These are phyloP conservation scores for Alca torda DNA, from an alignment of 2,797 vertebrate species.

Conservation along the genomic window DNA sequence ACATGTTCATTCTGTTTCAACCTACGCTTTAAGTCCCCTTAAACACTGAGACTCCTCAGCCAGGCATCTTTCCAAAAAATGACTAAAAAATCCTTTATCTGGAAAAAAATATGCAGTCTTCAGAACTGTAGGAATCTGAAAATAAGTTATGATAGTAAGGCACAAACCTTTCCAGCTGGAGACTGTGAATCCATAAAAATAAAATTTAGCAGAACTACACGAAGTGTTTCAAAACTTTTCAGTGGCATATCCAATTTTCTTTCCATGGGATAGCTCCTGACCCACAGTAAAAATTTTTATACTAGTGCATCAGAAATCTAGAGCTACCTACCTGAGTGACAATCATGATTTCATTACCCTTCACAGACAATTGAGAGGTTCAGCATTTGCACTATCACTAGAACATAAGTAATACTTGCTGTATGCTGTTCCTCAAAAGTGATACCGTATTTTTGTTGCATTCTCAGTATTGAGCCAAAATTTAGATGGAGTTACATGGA, in stretches of 20 bases:
- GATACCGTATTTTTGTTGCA: neutral
- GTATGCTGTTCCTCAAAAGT: neutral
- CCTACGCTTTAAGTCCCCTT: neutral
- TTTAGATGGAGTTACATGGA: neutral
- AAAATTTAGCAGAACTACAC: neutral
- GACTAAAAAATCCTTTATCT: neutral
- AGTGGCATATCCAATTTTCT: neutral
- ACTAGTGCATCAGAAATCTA: neutral
- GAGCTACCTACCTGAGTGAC: neutral
- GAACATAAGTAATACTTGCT: rapidly evolving
- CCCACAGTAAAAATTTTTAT: neutral
- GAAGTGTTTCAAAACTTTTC: neutral
- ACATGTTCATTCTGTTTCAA: neutral
- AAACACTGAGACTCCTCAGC: neutral
- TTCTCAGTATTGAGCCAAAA: neutral
- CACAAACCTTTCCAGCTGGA: neutral
- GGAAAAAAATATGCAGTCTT: neutral
- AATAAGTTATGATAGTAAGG: neutral
- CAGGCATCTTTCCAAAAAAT: neutral
- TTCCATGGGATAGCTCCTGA: neutral
- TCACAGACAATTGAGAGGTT: neutral
- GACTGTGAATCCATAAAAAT: neutral
- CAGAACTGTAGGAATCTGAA: neutral
- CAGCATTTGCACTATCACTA: neutral
- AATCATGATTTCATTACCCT: neutral